Conservation (phyloP, 1,140 invertebrate species). For the Rhyzopertha dominica region DNA sequence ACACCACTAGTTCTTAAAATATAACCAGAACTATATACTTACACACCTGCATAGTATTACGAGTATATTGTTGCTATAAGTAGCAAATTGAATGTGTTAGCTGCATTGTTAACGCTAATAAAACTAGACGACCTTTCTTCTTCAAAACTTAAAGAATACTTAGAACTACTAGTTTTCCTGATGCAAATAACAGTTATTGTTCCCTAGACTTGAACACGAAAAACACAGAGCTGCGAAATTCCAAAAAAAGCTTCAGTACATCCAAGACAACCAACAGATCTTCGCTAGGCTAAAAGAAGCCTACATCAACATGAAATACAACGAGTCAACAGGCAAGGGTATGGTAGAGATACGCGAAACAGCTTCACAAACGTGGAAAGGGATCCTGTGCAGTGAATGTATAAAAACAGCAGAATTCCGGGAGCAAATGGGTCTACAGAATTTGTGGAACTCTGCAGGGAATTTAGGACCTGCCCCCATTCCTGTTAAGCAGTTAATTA, state of each 20-base stretch:
- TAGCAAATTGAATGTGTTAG: too few species aligned
- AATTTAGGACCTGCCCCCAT: too few species aligned
- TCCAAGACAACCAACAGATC: constrained; percentile 33
- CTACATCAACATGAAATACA: constrained; percentile 35
- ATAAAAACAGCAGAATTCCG: constrained; percentile 26
- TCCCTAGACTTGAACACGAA: constrained; percentile 24
- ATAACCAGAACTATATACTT: too few species aligned
- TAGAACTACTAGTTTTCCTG: too few species aligned
- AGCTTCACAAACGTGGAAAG: constrained; percentile 29
- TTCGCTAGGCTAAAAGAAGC: constrained; percentile 31
- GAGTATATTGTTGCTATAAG: too few species aligned
- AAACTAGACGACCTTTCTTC: too few species aligned
- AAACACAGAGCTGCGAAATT: constrained; percentile 17
- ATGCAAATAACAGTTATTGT: too few species aligned
- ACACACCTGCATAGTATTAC: too few species aligned
- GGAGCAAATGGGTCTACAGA: constrained; percentile 17
- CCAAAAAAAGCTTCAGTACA: constrained; percentile 29
- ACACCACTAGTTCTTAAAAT: too few species aligned
- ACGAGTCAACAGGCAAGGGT: constrained; percentile 30
- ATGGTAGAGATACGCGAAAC: constrained; percentile 32
- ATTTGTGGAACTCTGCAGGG: too few species aligned
- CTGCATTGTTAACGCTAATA: neutral
- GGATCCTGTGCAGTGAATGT: constrained; percentile 27
- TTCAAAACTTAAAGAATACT: too few species aligned
- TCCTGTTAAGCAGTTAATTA: too few species aligned